Evolutionary conservation across 1,140 invertebrate species (phyloP).

Genomic region (Plutomurus gul): DNA sequence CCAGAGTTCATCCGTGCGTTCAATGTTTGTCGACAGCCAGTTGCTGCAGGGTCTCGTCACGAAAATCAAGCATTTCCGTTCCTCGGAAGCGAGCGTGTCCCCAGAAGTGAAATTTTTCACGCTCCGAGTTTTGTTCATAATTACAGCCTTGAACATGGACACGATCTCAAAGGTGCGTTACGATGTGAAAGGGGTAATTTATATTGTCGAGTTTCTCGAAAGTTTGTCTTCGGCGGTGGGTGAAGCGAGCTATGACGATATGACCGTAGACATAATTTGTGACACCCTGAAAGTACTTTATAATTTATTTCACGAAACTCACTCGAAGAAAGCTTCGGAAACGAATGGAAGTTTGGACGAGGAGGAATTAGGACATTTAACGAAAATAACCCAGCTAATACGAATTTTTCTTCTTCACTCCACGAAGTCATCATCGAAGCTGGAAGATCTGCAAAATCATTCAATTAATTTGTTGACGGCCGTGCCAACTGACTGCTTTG

Average conservation of each 20-base stretch:
- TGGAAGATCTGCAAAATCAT: constrained; percentile 67
- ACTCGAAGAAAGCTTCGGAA: constrained; percentile 56
- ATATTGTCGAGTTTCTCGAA: constrained; percentile 79
- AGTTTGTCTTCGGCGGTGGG: constrained; percentile 68
- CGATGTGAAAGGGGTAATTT: constrained; percentile 78
- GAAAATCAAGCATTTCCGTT: constrained; percentile 70
- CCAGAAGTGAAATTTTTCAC: constrained; percentile 82
- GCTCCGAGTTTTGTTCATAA: constrained; percentile 83
- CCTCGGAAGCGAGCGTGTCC: constrained; percentile 59
- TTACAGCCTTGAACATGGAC: constrained; percentile 77
- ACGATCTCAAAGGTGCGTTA: constrained; percentile 70
- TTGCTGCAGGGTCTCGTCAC: constrained; percentile 75
- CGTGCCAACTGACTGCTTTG: constrained; percentile 63
- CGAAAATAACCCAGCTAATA: constrained; percentile 55
- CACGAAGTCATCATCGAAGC: constrained; percentile 65
- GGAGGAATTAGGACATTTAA: constrained; percentile 73
- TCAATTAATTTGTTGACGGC: constrained; percentile 66
- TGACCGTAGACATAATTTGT: constrained; percentile 68
- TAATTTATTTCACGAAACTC: constrained; percentile 72
- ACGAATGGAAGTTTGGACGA: constrained; percentile 60
- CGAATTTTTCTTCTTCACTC: constrained; percentile 67
- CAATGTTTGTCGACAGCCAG: constrained; percentile 70
- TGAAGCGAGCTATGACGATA: constrained; percentile 33
- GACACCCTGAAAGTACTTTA: constrained; percentile 90
- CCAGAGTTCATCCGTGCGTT: constrained; percentile 73